Evolutionary conservation across 2,797 vertebrate species (phyloP).

Genomic region (Fundulus diaphanus): DNA sequence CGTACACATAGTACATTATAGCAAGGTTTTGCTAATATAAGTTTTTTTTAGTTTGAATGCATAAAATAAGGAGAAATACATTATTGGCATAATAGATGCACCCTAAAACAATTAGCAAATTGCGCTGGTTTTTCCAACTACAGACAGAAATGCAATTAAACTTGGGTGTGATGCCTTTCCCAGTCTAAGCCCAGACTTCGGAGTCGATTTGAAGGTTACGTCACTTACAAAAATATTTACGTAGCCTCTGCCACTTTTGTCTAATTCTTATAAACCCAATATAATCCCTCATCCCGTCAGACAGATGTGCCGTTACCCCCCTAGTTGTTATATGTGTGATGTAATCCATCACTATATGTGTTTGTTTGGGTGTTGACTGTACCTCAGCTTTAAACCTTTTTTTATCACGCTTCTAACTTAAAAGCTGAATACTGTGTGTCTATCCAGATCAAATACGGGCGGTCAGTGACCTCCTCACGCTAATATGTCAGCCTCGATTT

Average conservation of each 20-base stretch:
- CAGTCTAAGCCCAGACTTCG: too few relatives aligned
- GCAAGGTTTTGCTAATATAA: neutral
- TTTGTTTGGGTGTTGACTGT: conserved; percentile 51
- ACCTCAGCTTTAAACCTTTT: conserved; percentile 16
- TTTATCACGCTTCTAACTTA: conserved; percentile 6
- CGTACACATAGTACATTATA: neutral
- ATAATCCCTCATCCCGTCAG: neutral
- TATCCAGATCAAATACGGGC: conserved; percentile 18
- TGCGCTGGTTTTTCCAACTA: neutral
- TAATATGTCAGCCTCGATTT: neutral
- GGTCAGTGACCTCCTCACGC: neutral
- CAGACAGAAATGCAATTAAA: neutral
- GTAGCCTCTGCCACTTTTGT: neutral
- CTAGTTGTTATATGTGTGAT: conserved; percentile 74
- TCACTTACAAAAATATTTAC: too few relatives aligned
- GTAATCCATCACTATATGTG: conserved; percentile 72
- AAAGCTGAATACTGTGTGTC: conserved; percentile 12
- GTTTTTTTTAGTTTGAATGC: neutral
- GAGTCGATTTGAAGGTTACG: too few relatives aligned
- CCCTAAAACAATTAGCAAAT: conserved; percentile 1
- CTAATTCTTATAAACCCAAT: neutral
- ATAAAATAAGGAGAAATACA: neutral
- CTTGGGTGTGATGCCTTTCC: too few relatives aligned
- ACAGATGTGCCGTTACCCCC: conserved; percentile 52
- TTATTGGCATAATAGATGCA: neutral